Evolutionary conservation across 92 coral and sea anemone genomes (phyloP).

Genomic region (Parazoanthus swiftii): DNA sequence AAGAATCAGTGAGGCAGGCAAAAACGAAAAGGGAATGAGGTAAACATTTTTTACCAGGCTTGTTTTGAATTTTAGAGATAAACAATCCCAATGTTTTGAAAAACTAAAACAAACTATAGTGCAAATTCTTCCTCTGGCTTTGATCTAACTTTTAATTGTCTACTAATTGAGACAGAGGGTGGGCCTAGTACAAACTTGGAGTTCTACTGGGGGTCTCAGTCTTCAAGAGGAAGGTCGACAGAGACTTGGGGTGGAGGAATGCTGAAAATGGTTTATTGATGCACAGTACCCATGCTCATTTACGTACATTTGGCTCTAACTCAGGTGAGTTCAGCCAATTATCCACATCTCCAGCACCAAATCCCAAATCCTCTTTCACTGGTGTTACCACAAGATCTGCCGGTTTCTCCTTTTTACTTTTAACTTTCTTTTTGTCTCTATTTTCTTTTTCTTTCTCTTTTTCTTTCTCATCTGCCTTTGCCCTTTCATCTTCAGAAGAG

Average conservation of each 20-base stretch:
- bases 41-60: background rate
- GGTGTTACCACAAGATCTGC: constrained; percentile 22
- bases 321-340: constrained; percentile 86
- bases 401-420: constrained; percentile 26
- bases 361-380: constrained; percentile 19
- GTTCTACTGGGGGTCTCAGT: background rate
- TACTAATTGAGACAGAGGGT: background rate
- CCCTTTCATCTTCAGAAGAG: constrained; percentile 46
- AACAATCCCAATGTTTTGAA: no score
- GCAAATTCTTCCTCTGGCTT: background rate
- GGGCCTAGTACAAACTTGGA: no score
- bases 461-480: constrained; percentile 64
- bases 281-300: no score
- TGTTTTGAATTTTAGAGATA: background rate
- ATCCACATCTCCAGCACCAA: constrained; percentile 57
- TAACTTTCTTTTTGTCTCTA: constrained; percentile 36
- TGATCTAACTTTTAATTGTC: background rate
- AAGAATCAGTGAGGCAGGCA: background rate
- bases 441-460: background rate
- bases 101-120: background rate
- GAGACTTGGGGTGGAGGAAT: background rate
- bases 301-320: constrained; percentile 68
- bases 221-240: background rate
- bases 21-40: no score
- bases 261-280: no score